Percentiles rank a stretch among this genome's conserved stretches.
Conservation (phyloP, 2,113 vertebrate species). For the Coreoperca whiteheadi region DNA sequence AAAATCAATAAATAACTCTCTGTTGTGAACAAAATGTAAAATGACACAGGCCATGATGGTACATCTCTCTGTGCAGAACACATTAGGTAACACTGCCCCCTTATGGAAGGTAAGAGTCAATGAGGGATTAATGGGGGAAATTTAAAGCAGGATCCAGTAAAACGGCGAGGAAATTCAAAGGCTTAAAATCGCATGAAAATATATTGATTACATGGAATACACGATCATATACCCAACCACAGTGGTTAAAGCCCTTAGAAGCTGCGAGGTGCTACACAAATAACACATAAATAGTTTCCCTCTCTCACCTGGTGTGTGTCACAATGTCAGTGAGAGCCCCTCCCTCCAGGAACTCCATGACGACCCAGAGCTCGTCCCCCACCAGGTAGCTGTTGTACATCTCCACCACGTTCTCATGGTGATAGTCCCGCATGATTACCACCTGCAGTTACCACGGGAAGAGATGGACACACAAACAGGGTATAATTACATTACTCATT, state of each 20-base stretch:
- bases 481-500: background rate
- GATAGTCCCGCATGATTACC: slow-evolving; percentile 98
- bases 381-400: slow-evolving; percentile 99
- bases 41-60: background rate
- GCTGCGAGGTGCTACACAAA: background rate
- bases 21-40: background rate
- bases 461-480: background rate
- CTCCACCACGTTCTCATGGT: slow-evolving; percentile 97
- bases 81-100: slow-evolving; percentile 59
- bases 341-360: slow-evolving; percentile 98
- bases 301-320: slow-evolving; percentile 91
- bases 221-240: background rate
- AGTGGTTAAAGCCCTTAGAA: background rate
- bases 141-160: background rate
- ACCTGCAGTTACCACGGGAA: slow-evolving; percentile 82
- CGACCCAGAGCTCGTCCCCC: slow-evolving; percentile 96
- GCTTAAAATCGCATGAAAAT: background rate
- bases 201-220: background rate
- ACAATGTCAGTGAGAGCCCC: slow-evolving; percentile 96
- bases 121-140: background rate
- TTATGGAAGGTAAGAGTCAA: slow-evolving; percentile 48
- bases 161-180: background rate
- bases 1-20: background rate
- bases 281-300: background rate
- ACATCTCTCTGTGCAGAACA: background rate